These are phyloP conservation scores for Zootoca vivipara DNA, from an alignment of 2,113 vertebrate species.

Conservation along the genomic window DNA sequence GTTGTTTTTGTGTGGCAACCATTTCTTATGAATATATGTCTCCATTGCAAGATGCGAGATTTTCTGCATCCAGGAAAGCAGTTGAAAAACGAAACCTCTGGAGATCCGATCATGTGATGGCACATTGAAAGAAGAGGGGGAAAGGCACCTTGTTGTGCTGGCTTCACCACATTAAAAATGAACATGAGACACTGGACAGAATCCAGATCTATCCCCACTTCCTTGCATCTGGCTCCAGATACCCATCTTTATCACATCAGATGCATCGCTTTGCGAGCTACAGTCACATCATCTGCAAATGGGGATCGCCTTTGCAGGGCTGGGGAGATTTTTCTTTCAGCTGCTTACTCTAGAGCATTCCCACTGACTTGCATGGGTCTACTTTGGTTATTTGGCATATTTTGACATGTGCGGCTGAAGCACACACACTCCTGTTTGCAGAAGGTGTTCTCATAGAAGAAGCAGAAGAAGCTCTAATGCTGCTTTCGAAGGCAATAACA, in stretches of 20 bases:
- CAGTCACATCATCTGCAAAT: not conserved
- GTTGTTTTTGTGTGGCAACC: not conserved
- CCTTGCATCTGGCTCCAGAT: not conserved
- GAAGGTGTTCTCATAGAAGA: not conserved
- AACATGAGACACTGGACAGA: not conserved
- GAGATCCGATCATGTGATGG: not conserved
- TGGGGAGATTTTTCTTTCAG: not conserved
- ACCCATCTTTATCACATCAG: not conserved
- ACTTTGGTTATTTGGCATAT: not conserved
- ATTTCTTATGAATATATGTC: not conserved
- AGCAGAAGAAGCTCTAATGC: not conserved
- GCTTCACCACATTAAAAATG: not conserved
- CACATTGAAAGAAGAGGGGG: not conserved
- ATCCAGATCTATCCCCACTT: not conserved
- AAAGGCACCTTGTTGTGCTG: not conserved
- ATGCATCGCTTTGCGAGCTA: not conserved
- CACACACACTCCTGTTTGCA: not conserved
- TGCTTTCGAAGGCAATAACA: constrained; percentile 18
- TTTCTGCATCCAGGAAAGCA: not conserved
- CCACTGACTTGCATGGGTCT: not conserved
- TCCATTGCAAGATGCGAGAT: not conserved
- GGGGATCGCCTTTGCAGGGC: not conserved
- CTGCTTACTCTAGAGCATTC: not conserved
- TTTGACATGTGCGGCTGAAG: not conserved
- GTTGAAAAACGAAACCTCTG: not conserved